Evolutionary conservation across 2,888 invertebrate genomes (phyloP), one percentile per base, ranked within the genome.

Genomic region (Lissocephala sabroskyi): DNA sequence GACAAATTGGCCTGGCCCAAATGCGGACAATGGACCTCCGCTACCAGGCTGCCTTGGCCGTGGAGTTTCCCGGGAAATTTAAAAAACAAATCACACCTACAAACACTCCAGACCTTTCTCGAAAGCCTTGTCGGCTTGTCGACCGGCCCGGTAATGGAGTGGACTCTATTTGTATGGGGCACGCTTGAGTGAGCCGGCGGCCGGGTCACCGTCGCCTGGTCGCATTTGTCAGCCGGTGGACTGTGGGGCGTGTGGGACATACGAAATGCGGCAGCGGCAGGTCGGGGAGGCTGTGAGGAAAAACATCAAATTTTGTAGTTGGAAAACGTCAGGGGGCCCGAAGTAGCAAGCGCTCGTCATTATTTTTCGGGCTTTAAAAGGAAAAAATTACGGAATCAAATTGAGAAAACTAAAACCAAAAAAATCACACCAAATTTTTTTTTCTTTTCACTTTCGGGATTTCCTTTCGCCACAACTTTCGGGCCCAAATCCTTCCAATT

Each of bases 81-180:
- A 61, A 78, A 77, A 70, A 77, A 77, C 70, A 77, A 71, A 71
- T 71, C 78, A 71, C 70, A 77, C 71, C 65, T 62, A 74, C 54
- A 46, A 30, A 49, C 45, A 50, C 49, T 49, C 23, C 23, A 23
- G 7, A 23, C 3, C 23, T 23, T 23, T 3, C 23, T 23, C n/a
- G n/a, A 3, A 23, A 23, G 23, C 3, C 23, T 23, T 63, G 65
- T 50, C 55, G 66, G 39, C 32, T 16, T 39, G 52, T 63, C 63
- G 47, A 42, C 50, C 45, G 57, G 59, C 7, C 53, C 66, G 66
- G 80, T 80, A 80, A 80, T 80, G 77, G 82, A 80, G 73, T 81
- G 80, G 71, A 80, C 65, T 78, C 63, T 76, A 80, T 79, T 81
- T 81, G 79, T 62, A 59, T 63, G 58, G 40, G 40, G 33, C 47